Evolutionary conservation across 2,113 vertebrate genomes (phyloP).

Genomic region (Petrocephalus microphthalmus): DNA sequence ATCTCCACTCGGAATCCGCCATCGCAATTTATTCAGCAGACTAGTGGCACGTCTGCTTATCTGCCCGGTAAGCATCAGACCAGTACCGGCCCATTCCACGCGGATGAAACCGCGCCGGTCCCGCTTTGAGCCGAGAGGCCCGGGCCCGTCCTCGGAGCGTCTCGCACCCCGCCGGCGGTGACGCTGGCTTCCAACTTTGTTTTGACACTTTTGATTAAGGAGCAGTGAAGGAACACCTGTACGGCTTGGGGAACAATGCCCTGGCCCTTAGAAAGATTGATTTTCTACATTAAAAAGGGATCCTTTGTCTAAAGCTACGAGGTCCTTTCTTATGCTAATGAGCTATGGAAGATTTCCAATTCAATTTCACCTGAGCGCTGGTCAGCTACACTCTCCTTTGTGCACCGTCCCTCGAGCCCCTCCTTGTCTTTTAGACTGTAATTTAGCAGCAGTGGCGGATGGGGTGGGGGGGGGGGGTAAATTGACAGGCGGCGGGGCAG

Average conservation of each 20-base stretch:
- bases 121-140: not conserved
- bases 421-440: slow-evolving; percentile 84
- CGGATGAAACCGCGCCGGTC: not conserved
- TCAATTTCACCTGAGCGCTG: slow-evolving; percentile 97
- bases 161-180: slow-evolving; percentile 16
- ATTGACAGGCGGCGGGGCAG: slow-evolving; percentile 79
- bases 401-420: slow-evolving; percentile 78
- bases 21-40: not conserved
- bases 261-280: slow-evolving; percentile 71
- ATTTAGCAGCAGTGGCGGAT: slow-evolving; percentile 77
- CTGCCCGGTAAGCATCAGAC: not conserved
- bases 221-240: slow-evolving; percentile 80
- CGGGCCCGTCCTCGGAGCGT: not conserved
- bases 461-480: slow-evolving; percentile 50
- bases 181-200: slow-evolving; percentile 76
- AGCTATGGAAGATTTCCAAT: slow-evolving; percentile 93
- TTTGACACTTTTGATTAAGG: slow-evolving; percentile 82
- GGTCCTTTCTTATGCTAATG: slow-evolving; percentile 98
- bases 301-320: slow-evolving; percentile 85
- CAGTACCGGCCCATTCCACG: not conserved
- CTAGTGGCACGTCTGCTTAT: not conserved
- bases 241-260: slow-evolving; percentile 69
- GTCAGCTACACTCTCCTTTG: slow-evolving; percentile 86
- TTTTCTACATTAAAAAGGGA: slow-evolving; percentile 82
- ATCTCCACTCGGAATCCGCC: not conserved